phyloP scores from a whole-genome alignment of 2,113 vertebrate species.

The Notarius quadriscutis region DNA sequence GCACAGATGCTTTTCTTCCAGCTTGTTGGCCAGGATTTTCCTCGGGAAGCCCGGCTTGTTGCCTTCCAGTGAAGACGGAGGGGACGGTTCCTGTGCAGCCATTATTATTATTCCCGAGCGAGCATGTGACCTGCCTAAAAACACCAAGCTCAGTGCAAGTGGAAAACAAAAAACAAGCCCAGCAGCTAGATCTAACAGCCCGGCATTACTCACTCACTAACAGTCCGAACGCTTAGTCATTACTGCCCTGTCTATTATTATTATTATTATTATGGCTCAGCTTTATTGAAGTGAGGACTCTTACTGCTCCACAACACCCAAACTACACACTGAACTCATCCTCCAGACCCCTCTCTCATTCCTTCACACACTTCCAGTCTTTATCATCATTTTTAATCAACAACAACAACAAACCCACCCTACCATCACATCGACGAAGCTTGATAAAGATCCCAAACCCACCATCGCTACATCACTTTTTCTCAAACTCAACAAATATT shows the following conservation, averaged over 20 bases:
- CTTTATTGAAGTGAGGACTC: too few species aligned
- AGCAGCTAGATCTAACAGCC: background rate
- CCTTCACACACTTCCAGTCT: background rate
- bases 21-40: conserved; percentile 84
- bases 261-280: too few species aligned
- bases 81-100: conserved; percentile 83
- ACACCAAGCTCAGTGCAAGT: conserved; percentile 16
- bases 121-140: conserved; percentile 51
- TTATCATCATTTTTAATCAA: background rate
- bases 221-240: background rate
- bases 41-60: conserved; percentile 90
- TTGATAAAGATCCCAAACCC: background rate
- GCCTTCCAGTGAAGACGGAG: conserved; percentile 86
- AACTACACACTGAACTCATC: too few species aligned
- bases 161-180: background rate
- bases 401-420: background rate
- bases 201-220: background rate
- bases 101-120: conserved; percentile 68
- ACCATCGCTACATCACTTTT: conserved; percentile 30
- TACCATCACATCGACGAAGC: conserved; percentile 42
- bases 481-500: conserved; percentile 9
- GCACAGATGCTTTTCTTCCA: conserved; percentile 93
- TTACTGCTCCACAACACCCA: too few species aligned
- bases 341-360: background rate
- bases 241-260: background rate